These are phyloP conservation scores for Esox niger DNA, from an alignment of 2,113 vertebrate genomes.

Conservation along the genomic window DNA sequence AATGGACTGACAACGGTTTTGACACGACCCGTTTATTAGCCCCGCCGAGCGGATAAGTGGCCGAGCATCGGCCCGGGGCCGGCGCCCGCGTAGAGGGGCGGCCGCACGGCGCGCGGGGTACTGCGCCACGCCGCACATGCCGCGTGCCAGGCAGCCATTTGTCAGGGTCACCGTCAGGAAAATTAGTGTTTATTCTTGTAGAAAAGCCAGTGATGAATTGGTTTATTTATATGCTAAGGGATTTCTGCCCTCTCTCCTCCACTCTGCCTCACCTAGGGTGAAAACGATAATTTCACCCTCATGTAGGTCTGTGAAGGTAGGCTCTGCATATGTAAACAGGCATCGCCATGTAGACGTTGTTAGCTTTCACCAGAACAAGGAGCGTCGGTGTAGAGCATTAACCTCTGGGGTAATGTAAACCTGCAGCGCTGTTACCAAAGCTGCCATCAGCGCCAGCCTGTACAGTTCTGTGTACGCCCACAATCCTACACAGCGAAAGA, in stretches of 20 bases:
- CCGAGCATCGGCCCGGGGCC: slow-evolving; percentile 51
- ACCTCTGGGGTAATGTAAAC: slow-evolving; percentile 25
- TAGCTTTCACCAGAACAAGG: slow-evolving; percentile 25
- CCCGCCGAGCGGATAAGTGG: slow-evolving; percentile 71
- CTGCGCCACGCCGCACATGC: slow-evolving; percentile 8
- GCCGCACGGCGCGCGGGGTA: slow-evolving; percentile 64
- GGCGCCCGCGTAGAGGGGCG: slow-evolving; percentile 54
- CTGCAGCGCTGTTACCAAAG: slow-evolving; percentile 9
- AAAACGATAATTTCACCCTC: slow-evolving; percentile 45
- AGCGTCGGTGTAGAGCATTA: slow-evolving; percentile 43
- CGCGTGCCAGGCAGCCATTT: slow-evolving; percentile 74
- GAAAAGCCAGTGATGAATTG: slow-evolving; percentile 92
- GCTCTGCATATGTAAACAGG: slow-evolving; percentile 46
- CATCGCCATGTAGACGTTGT: slow-evolving; percentile 10
- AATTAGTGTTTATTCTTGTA: slow-evolving; percentile 93
- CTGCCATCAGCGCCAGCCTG: not conserved
- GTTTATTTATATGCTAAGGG: slow-evolving; percentile 99
- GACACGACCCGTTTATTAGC: slow-evolving; percentile 95
- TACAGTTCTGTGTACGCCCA: not conserved
- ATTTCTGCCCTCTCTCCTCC: slow-evolving; percentile 33
- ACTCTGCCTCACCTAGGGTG: slow-evolving; percentile 11
- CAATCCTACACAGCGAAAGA: not conserved
- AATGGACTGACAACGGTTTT: slow-evolving; percentile 90
- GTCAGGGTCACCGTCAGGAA: slow-evolving; percentile 91
- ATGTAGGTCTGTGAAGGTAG: slow-evolving; percentile 31